phyloP scores from a whole-genome alignment of 2,113 vertebrate genomes.

The Hyaena hyaena region DNA sequence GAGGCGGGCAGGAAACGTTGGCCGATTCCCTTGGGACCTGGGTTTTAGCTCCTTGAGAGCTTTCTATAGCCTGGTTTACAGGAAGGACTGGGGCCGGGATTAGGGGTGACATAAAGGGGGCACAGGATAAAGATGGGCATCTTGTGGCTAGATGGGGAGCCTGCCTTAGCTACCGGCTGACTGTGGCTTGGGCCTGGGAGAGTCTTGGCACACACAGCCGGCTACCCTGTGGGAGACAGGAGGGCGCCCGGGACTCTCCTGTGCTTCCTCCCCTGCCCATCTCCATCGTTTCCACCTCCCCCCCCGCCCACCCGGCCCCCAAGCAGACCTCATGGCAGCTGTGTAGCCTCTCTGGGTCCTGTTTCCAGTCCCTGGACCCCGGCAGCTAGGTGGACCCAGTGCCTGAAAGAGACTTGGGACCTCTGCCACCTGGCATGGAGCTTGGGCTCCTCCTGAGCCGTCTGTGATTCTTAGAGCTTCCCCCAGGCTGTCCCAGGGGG shows the following conservation, averaged over 20 bases:
- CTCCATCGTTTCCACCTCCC: no score
- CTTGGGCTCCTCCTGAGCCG: neutral
- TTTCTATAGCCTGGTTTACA: constrained; percentile 43
- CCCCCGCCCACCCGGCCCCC: neutral
- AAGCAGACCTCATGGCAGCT: neutral
- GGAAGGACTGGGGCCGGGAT: constrained; percentile 23
- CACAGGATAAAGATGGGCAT: neutral
- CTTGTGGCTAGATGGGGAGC: neutral
- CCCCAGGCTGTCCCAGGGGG: neutral
- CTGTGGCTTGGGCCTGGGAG: neutral
- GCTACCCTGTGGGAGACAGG: neutral
- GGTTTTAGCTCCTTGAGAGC: constrained; percentile 31
- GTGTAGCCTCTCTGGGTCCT: neutral
- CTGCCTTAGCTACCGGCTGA: neutral
- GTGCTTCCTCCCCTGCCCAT: neutral
- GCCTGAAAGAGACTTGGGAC: neutral
- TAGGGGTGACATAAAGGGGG: neutral
- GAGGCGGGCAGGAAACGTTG: constrained; percentile 56
- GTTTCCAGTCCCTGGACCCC: neutral
- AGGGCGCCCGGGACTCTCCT: neutral
- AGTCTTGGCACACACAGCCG: neutral
- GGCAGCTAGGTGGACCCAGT: neutral
- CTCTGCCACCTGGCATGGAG: rapidly evolving
- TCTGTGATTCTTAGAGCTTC: neutral
- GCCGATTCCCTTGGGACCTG: neutral